Evolutionary conservation across 2,888 invertebrate genomes (phyloP).

Genomic region (Megamerina dolium): DNA sequence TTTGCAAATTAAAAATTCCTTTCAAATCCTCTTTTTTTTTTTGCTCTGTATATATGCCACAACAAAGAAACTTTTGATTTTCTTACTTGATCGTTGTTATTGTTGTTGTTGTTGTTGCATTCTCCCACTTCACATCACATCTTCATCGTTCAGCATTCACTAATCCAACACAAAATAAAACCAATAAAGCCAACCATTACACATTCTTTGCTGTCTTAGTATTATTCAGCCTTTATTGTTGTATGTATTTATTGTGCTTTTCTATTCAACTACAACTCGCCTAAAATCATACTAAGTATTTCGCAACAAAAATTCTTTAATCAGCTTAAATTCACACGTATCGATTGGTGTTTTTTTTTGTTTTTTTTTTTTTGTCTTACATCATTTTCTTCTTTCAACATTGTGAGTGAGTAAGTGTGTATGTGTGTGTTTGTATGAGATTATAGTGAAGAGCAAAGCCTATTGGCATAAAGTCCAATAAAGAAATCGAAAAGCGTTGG

Average conservation of each 20-base stretch:
- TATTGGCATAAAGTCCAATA: slow-evolving; percentile 9
- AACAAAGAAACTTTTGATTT: slow-evolving; percentile 9
- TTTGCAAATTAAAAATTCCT: slow-evolving; percentile 26
- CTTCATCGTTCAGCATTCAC: slow-evolving; percentile 5
- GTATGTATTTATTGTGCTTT: background rate
- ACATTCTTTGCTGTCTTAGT: background rate
- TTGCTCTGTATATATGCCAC: background rate
- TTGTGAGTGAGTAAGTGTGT: background rate
- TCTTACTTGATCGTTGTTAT: background rate
- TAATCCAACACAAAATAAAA: slow-evolving; percentile 12
- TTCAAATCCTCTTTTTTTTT: slow-evolving; percentile 21
- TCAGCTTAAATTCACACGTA: slow-evolving; percentile 47
- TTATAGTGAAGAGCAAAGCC: slow-evolving; percentile 4
- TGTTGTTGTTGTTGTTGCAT: background rate
- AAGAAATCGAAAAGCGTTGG: background rate
- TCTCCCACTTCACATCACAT: background rate
- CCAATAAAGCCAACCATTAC: slow-evolving; percentile 8
- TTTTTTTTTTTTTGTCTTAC: too few relatives aligned
- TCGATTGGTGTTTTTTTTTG: slow-evolving; percentile 25
- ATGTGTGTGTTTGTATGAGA: background rate
- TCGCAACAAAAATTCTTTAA: slow-evolving; percentile 30
- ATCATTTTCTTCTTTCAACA: slow-evolving; percentile 1
- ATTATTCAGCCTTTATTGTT: background rate
- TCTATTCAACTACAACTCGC: slow-evolving; percentile 11
- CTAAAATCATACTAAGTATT: slow-evolving; percentile 29